Base-by-base conservation (phyloP, 2,797 vertebrate species). In the Lagocephalus sceleratus region DNA sequence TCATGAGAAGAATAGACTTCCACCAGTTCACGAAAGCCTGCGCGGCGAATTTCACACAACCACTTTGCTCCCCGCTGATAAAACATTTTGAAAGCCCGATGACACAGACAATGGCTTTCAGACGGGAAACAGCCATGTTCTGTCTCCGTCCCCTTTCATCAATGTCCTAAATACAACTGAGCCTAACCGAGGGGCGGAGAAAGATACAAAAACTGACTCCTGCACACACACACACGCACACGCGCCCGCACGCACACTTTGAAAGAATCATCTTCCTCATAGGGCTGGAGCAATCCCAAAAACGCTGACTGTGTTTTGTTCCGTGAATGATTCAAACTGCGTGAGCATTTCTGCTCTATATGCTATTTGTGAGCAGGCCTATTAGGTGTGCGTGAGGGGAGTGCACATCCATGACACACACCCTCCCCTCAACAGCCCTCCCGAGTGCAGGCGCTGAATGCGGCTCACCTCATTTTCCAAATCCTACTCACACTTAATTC, bases 1-100 rank as follows among this genome's bases (percentile, higher is more conserved):
- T 84, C 70, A 68, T 55, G 61, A 83, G 70, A 87, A 89, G 81
- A 87, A 88, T 71, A 70, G 66, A 77, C 61, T 73, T 68, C 71
- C 68, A 66, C 69, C 81, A 78, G 69, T 83, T 81, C 69, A 73
- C 64, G 60, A 82, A 85, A 86, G 80, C 73, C 84, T 70, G 76
- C 84, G 29, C 84, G 74, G 80, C 76, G 84, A 81, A 87, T 88
- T 88, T 85, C 84, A 79, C 78, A 82, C 79, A 76, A 65, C 63
- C 71, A 64, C 82, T 12, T 88, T 87, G 84, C 43, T 59, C 75
- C 74, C 47, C 68, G 81, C 82, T 76, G 86, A 89, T 87, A 85
- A 87, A 89, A 85, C 84, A 85, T 77, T 86, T 72, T 77, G 52
- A 79, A 83, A 87, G 71, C 76, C 75, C 73, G 83, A 74, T 76